Conservation (phyloP, 1,140 invertebrate genomes). For the Ylistrum balloti region DNA sequence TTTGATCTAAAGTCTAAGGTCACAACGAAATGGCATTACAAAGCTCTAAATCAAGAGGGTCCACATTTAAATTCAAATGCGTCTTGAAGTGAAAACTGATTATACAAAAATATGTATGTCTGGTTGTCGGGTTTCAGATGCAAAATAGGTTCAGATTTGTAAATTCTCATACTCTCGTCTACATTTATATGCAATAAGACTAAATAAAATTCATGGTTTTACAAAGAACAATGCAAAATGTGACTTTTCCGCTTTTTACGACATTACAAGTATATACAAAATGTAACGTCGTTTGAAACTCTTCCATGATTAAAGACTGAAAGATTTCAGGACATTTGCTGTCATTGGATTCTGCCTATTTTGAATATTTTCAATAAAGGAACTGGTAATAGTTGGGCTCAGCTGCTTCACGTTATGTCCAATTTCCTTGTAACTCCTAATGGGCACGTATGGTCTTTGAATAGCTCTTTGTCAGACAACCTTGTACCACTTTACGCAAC, state of each 20-base stretch:
- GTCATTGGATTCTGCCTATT: background rate
- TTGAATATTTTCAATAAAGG: conserved; percentile 7
- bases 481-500: background rate
- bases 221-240: background rate
- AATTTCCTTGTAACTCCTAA: background rate
- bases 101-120: conserved; percentile 40
- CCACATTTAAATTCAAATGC: background rate
- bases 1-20: background rate
- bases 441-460: background rate
- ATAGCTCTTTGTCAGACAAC: background rate
- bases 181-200: background rate
- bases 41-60: background rate
- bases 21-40: background rate
- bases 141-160: conserved; percentile 39
- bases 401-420: background rate
- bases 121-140: background rate
- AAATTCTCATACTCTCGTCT: conserved; percentile 13
- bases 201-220: conserved; percentile 36
- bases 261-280: background rate
- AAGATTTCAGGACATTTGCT: background rate
- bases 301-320: no score
- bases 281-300: background rate
- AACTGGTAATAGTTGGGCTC: background rate
- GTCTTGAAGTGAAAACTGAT: conserved; percentile 34
- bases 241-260: background rate